Base-by-base conservation (phyloP, 2,797 vertebrate genomes). In the Cryptoblepharus egeriae region DNA sequence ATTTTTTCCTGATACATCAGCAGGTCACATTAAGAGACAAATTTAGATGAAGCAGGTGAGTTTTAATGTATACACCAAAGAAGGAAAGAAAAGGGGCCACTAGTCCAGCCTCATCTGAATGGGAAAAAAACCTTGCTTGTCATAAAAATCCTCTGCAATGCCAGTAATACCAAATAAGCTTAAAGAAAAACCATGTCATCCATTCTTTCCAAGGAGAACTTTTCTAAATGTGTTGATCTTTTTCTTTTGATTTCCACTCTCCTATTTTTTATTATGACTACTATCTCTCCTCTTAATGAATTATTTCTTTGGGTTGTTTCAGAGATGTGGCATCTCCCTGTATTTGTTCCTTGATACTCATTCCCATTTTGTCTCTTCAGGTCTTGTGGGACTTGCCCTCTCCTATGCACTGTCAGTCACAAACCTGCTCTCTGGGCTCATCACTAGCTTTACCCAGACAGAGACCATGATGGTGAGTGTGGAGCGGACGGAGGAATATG, bases 391-490 rank as follows among this genome's bases (percentile, higher is more conserved):
- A 81, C 92, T 99, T 75, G 96, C 97, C 0, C 94, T 99, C 58
- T 99, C 99, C 11, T 99, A 99, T 0, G 96, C 98, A 16, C 94
- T 99, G 55, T 98, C 98, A 88, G 94, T 99, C 93, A 99, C 98
- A 0, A 86, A 89, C 72, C 95, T 98, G 84, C 96, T 99, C 60
- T 98, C 98, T 0, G 96, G 96, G 26, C 95, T 99, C 87, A 97
- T 99, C 88, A 95, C 95, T 93, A 98, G 92, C 96, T 99, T 98
- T 94, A 97, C 98, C 0, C 95, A 97, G 89, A 98, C 97, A 0
- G 99, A 99, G 92, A 96, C 97, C 94, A 98, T 98, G 97, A 96
- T 99, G 95, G 98, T 99, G 88, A 98, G 98, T 1, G 96, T 99
- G 70, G 99, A 99, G 88, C 95, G 99, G 4, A 96, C 97, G 0